phyloP scores from a whole-genome alignment of 2,797 vertebrate species.

The Anabas testudineus region DNA sequence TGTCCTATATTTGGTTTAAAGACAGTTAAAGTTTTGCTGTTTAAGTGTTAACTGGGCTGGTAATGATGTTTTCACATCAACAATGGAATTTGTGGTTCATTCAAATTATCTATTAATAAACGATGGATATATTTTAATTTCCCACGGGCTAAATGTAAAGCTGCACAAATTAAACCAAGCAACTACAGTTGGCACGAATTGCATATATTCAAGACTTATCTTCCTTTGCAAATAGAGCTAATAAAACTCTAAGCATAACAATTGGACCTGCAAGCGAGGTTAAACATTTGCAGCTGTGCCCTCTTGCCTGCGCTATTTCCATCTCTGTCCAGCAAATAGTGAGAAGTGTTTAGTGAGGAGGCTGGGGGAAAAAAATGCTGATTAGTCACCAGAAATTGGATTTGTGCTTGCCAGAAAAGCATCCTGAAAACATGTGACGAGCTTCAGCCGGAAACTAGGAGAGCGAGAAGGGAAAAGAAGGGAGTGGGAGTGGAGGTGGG shows the following conservation, averaged over 20 bases:
- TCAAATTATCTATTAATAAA: slow-evolving; percentile 40
- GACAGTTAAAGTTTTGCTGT: slow-evolving; percentile 4
- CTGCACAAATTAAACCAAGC: slow-evolving; percentile 51
- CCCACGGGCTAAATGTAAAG: slow-evolving; percentile 38
- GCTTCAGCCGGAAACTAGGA: slow-evolving; percentile 44
- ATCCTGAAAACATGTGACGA: slow-evolving; percentile 45
- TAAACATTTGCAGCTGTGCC: slow-evolving; percentile 69
- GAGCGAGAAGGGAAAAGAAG: slow-evolving; percentile 32
- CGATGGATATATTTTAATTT: slow-evolving; percentile 17
- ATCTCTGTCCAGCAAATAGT: slow-evolving; percentile 37
- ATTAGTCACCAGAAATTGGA: slow-evolving; percentile 73
- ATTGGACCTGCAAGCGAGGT: slow-evolving; percentile 62
- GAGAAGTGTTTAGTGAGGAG: slow-evolving; percentile 59
- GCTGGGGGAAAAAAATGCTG: slow-evolving; percentile 42
- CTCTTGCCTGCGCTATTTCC: slow-evolving; percentile 42
- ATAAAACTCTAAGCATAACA: slow-evolving; percentile 58
- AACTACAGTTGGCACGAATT: slow-evolving; percentile 29
- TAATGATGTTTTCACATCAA: slow-evolving; percentile 13
- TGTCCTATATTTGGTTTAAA: neutral
- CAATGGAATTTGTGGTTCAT: slow-evolving; percentile 6
- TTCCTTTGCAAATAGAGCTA: slow-evolving; percentile 48
- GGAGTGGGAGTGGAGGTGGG: slow-evolving; percentile 61
- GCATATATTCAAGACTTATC: slow-evolving; percentile 40
- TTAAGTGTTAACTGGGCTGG: neutral
- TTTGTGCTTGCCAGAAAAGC: slow-evolving; percentile 55